Evolutionary conservation across 1,140 invertebrate genomes (phyloP), one percentile per base, ranked within the genome.

Genomic region (Lepidostoma basale): DNA sequence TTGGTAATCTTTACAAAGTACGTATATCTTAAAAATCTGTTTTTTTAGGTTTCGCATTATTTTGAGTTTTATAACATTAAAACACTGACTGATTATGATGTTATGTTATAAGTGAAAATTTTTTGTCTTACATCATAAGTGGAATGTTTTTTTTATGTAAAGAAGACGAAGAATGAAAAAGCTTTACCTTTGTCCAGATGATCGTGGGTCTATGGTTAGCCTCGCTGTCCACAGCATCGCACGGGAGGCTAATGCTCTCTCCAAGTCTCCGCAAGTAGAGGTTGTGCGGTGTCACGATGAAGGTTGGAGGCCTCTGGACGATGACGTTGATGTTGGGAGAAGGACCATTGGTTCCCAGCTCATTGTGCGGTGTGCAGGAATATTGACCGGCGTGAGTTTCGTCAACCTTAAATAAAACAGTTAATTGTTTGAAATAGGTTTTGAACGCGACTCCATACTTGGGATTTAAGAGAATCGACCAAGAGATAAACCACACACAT

Each of bases 361-460:
- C 87, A 78, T 97, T 98, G 80, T 92, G 95, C 23, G 96, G 95
- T 5, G 93, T 97, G 77, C 96, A 98, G 20, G 90, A 91, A 80
- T 98, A 98, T 70, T 86, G 86, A 18, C 92, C 92, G 30, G 86
- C 88, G 74, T 92, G 90, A 1, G 84, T 88, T 75, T 93, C 91
- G 73, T 88, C 94, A 74, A 89, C 90, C 86, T 82, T 54, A 62
- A 60, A 60, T 58, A 47, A 28, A 58, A 58, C 28, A 14, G 16
- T 52, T 52, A 23, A 23, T 5, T 45, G 18, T 45, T 45, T 45
- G 5, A 33, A 12, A 12, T 33, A 33, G 5, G n/a, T n/a, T n/a
- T n/a, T n/a, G n/a, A n/a, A n/a, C n/a, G n/a, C n/a, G n/a, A n/a
- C n/a, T n/a, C n/a, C n/a, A n/a, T n/a, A n/a, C n/a, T n/a, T n/a